These are phyloP conservation scores for Synodontis membranacea DNA, from an alignment of 2,113 vertebrate species.

Conservation along the genomic window DNA sequence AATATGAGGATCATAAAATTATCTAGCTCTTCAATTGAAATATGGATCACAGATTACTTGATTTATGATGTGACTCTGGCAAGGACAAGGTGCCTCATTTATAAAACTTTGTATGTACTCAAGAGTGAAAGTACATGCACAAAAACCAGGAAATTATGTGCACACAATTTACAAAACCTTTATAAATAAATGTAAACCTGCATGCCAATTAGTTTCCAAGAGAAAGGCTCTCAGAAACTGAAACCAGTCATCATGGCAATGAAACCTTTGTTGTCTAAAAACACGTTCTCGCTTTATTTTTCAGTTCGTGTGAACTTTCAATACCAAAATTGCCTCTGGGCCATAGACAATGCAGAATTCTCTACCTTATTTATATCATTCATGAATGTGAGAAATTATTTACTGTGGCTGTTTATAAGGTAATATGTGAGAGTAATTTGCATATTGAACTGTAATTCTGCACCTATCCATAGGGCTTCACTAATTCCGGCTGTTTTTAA, in stretches of 20 bases:
- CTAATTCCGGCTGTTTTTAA: too few relatives aligned
- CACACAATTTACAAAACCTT: too few relatives aligned
- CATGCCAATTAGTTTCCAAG: background rate
- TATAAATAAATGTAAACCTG: too few relatives aligned
- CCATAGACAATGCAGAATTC: background rate
- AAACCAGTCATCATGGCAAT: background rate
- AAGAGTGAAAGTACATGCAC: too few relatives aligned
- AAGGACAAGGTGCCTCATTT: too few relatives aligned
- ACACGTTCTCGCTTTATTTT: too few relatives aligned
- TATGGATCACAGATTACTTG: background rate
- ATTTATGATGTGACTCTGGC: background rate
- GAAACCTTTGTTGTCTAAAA: too few relatives aligned
- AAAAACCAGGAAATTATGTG: too few relatives aligned
- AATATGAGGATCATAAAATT: background rate
- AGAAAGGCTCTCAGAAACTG: background rate
- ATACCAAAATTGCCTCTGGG: background rate
- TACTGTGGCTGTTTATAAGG: background rate
- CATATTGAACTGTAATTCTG: background rate
- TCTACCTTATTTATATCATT: background rate
- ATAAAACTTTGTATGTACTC: too few relatives aligned
- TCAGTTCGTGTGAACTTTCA: background rate
- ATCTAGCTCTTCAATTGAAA: background rate
- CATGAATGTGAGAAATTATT: background rate
- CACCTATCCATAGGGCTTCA: background rate
- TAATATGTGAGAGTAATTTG: background rate